Conservation (phyloP, 2,797 vertebrate genomes). For the Triplophysa bombifrons region DNA sequence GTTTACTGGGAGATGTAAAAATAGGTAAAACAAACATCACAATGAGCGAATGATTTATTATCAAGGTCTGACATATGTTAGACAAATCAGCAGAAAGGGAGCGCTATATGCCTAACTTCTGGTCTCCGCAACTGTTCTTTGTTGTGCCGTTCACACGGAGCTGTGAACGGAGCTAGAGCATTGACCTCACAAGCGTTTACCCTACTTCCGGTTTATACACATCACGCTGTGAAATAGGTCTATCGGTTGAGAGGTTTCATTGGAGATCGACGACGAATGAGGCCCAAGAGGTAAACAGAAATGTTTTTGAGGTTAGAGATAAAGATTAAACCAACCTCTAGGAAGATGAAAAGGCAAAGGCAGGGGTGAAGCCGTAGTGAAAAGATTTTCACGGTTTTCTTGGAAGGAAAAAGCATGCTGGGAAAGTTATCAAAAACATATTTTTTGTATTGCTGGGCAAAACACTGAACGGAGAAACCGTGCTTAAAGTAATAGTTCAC, state of each 20-base stretch:
- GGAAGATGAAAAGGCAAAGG: constrained; percentile 15
- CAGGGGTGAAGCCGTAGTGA: background rate
- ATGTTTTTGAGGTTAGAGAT: constrained; percentile 41
- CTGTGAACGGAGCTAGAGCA: too few relatives aligned
- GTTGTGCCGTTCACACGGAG: too few relatives aligned
- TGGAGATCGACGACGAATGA: constrained; percentile 1
- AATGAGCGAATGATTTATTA: too few relatives aligned
- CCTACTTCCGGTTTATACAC: too few relatives aligned
- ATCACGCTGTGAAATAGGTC: too few relatives aligned
- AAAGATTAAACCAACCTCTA: constrained; percentile 33
- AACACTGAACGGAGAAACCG: background rate
- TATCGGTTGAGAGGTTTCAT: constrained; percentile 39
- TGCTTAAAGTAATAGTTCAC: background rate
- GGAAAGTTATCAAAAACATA: background rate
- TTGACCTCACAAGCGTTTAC: too few relatives aligned
- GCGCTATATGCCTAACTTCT: too few relatives aligned
- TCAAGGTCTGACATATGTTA: too few relatives aligned
- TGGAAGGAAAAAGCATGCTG: constrained; percentile 15
- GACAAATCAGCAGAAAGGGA: too few relatives aligned
- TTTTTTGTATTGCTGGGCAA: background rate
- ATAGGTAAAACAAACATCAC: too few relatives aligned
- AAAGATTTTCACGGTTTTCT: constrained; percentile 37
- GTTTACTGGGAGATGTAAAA: too few relatives aligned
- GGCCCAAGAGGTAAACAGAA: constrained; percentile 7
- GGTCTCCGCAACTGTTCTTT: too few relatives aligned